These are phyloP conservation scores for Gobiocypris rarus DNA, from an alignment of 2,113 vertebrate genomes.

Conservation along the genomic window DNA sequence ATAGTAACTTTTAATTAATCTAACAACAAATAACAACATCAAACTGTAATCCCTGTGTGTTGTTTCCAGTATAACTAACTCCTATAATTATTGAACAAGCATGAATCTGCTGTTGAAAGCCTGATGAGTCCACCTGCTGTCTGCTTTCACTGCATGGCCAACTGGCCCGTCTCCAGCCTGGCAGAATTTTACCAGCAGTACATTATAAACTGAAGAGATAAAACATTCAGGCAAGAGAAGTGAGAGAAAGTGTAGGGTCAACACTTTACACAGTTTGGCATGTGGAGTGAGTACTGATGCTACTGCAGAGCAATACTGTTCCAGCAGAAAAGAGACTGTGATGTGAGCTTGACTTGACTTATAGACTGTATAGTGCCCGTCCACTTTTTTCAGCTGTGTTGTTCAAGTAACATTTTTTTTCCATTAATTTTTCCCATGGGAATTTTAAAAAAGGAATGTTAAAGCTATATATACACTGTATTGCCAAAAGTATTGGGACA, in stretches of 20 bases:
- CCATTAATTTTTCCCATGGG: background rate
- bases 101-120: conserved; percentile 5
- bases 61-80: conserved; percentile 1
- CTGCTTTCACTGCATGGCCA: conserved; percentile 2
- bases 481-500: too few species aligned
- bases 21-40: background rate
- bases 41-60: conserved; percentile 6
- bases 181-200: conserved; percentile 40
- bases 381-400: background rate
- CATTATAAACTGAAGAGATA: conserved; percentile 47
- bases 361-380: background rate
- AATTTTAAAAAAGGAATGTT: too few species aligned
- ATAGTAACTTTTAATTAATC: background rate
- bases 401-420: background rate
- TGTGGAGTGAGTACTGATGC: background rate
- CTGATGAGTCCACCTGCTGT: conserved; percentile 22
- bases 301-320: conserved; percentile 34
- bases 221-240: conserved; percentile 30
- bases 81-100: background rate
- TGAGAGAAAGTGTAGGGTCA: conserved; percentile 25
- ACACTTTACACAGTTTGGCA: conserved; percentile 36
- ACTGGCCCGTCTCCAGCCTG: conserved; percentile 19
- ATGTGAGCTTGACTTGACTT: background rate
- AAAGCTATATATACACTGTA: too few species aligned
- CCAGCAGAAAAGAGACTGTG: conserved; percentile 21